Conservation (phyloP, 2,113 vertebrate genomes). For the Puma concolor region DNA sequence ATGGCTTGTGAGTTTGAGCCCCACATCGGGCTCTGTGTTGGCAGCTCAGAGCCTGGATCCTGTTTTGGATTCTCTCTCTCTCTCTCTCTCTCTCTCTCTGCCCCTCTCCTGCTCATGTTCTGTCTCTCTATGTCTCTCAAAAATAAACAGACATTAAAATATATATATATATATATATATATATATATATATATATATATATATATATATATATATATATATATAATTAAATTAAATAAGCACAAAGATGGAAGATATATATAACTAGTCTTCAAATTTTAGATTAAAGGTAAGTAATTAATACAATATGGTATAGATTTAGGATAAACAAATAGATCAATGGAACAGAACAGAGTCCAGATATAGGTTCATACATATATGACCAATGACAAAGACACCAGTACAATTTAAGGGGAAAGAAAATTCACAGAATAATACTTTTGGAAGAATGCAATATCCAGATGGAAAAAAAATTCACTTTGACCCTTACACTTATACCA, state of each 20-base stretch:
- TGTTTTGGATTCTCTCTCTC: too few species aligned
- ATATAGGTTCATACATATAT: neutral
- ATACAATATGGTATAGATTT: neutral
- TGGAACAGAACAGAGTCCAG: neutral
- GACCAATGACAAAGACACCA: neutral
- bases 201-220: too few species aligned
- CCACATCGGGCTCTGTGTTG: too few species aligned
- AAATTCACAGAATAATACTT: neutral
- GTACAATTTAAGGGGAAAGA: neutral
- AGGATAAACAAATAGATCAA: neutral
- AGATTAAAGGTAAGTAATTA: neutral
- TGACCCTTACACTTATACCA: neutral
- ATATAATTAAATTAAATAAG: neutral
- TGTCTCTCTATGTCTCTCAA: too few species aligned
- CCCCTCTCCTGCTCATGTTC: too few species aligned
- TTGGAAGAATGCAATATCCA: neutral
- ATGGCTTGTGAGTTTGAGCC: too few species aligned
- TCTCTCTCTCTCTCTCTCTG: too few species aligned
- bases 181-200: too few species aligned
- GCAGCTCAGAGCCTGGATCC: too few species aligned
- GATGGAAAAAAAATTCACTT: neutral
- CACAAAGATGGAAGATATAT: neutral
- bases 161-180: too few species aligned
- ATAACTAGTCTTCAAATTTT: neutral
- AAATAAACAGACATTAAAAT: too few species aligned